phyloP scores from a whole-genome alignment of 2,888 invertebrate species.

The Silvanus unidentatus region DNA sequence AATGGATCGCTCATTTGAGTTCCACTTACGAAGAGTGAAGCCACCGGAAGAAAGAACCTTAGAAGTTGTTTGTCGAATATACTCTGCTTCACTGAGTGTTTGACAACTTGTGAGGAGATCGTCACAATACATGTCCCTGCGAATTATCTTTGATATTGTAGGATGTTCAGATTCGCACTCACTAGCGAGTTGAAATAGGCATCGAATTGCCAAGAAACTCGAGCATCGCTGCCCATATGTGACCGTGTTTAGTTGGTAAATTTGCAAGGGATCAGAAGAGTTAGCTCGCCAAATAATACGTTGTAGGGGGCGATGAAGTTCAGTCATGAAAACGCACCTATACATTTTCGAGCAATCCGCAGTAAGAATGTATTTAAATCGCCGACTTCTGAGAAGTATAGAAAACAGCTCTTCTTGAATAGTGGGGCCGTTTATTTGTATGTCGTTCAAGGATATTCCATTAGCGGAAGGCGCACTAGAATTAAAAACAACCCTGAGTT shows the following conservation, averaged over 20 bases:
- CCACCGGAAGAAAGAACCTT: constrained; percentile 1
- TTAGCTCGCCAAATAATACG: constrained; percentile 11
- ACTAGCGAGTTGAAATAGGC: constrained; percentile 7
- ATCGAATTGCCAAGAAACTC: constrained; percentile 7
- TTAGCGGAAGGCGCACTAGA: background rate
- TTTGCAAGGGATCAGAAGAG: background rate
- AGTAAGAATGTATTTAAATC: constrained; percentile 10
- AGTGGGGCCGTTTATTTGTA: constrained; percentile 8
- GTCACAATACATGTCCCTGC: constrained; percentile 9
- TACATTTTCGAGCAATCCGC: constrained; percentile 12
- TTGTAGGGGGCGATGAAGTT: constrained; percentile 4
- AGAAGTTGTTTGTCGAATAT: background rate
- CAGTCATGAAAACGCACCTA: constrained; percentile 6
- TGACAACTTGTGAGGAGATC: constrained; percentile 8
- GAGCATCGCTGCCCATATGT: constrained; percentile 8
- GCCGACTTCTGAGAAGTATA: constrained; percentile 4
- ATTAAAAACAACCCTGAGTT: constrained; percentile 10
- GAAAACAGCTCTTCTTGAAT: constrained; percentile 10
- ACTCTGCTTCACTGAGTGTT: constrained; percentile 1
- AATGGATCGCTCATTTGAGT: constrained; percentile 3
- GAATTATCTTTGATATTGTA: constrained; percentile 1
- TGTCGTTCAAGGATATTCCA: constrained; percentile 6
- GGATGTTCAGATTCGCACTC: constrained; percentile 1
- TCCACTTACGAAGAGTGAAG: constrained; percentile 6
- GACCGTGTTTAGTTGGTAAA: constrained; percentile 6